Conservation (phyloP, 1,140 invertebrate species). For the Ceratina calcarata region DNA sequence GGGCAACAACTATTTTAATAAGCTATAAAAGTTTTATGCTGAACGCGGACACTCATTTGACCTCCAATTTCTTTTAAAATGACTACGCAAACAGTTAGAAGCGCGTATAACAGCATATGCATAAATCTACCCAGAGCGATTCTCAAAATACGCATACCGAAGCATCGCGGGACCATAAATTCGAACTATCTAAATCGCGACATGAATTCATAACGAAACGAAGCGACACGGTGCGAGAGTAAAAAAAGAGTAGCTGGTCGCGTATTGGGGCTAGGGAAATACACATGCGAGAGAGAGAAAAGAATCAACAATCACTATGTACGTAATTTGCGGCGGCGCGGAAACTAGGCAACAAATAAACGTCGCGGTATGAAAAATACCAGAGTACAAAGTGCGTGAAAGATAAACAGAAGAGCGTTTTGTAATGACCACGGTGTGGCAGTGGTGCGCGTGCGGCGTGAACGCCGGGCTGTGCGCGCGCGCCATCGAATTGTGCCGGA, state of each 20-base stretch:
- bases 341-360: constrained; percentile 41
- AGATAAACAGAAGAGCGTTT: constrained; percentile 45
- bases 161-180: not conserved
- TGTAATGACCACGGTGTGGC: constrained; percentile 40
- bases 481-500: constrained; percentile 41
- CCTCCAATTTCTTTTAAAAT: not conserved
- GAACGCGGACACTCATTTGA: no score
- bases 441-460: constrained; percentile 18
- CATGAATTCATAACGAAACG: not conserved
- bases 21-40: no score
- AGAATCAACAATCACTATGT: not conserved
- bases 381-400: constrained; percentile 38
- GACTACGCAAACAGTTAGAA: not conserved
- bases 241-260: not conserved
- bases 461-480: not conserved
- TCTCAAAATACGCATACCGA: not conserved
- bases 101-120: not conserved
- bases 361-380: constrained; percentile 49
- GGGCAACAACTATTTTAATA: no score
- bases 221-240: no score
- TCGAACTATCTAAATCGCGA: not conserved
- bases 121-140: not conserved
- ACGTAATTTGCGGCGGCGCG: not conserved
- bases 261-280: not conserved
- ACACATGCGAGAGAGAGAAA: not conserved